These are phyloP conservation scores for Chlorodrepanis virens DNA, from an alignment of 2,113 vertebrate species.

Conservation along the genomic window DNA sequence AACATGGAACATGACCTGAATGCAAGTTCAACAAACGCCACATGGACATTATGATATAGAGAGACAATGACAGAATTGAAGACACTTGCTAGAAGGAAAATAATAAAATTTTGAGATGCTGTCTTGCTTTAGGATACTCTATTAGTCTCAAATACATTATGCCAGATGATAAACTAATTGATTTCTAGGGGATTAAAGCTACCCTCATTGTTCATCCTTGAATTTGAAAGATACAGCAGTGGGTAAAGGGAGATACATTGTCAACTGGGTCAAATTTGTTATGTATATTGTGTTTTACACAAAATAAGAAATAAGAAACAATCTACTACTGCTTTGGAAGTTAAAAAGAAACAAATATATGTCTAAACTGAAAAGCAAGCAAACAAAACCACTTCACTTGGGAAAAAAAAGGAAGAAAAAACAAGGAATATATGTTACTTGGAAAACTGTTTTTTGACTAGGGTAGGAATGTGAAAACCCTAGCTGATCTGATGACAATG, in stretches of 20 bases:
- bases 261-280: neutral
- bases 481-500: neutral
- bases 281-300: neutral
- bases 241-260: neutral
- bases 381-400: neutral
- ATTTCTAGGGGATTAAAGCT: neutral
- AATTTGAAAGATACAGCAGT: neutral
- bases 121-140: neutral
- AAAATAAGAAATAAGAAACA: neutral
- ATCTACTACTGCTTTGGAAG: neutral
- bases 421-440: neutral
- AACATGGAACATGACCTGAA: neutral
- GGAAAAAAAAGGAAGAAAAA: neutral
- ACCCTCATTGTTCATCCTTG: neutral
- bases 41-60: neutral
- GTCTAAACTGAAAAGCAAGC: neutral
- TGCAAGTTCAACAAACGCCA: neutral
- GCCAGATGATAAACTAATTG: neutral
- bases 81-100: neutral
- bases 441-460: neutral
- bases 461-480: neutral
- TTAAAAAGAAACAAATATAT: neutral
- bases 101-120: neutral
- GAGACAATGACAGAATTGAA: neutral
- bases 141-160: neutral